These are phyloP conservation scores for Muscidifurax raptorellus DNA, from an alignment of 1,140 invertebrate genomes.

Conservation along the genomic window DNA sequence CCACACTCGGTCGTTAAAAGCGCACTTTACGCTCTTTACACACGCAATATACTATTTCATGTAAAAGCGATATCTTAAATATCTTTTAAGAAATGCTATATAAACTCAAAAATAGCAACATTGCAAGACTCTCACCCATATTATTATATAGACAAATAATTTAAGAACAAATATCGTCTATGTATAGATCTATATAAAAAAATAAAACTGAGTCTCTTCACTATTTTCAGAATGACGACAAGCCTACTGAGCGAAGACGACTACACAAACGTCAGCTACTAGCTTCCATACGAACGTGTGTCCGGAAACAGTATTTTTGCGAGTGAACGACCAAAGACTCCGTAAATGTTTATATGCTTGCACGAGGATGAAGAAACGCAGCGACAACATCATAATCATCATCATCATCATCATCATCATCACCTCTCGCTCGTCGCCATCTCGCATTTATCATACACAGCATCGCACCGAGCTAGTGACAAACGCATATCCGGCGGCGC, in stretches of 20 bases:
- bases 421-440: neutral
- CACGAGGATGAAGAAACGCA: conserved; percentile 13
- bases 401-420: neutral
- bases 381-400: neutral
- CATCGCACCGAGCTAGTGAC: neutral
- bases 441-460: neutral
- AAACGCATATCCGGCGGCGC: neutral
- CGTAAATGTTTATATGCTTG: conserved; percentile 50
- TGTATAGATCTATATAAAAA: neutral
- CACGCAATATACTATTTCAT: too few relatives aligned
- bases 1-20: too few relatives aligned
- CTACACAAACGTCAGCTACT: neutral
- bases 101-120: too few relatives aligned
- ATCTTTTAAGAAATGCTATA: too few relatives aligned
- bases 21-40: too few relatives aligned
- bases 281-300: conserved; percentile 29
- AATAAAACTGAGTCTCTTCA: conserved; percentile 6
- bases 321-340: conserved; percentile 64
- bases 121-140: too few relatives aligned
- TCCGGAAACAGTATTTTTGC: conserved; percentile 61
- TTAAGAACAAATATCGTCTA: too few relatives aligned
- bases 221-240: conserved; percentile 58
- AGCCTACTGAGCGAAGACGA: neutral
- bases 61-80: too few relatives aligned
- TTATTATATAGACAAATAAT: too few relatives aligned